Conservation (phyloP, 2,113 vertebrate species). For the Electrona antarctica region DNA sequence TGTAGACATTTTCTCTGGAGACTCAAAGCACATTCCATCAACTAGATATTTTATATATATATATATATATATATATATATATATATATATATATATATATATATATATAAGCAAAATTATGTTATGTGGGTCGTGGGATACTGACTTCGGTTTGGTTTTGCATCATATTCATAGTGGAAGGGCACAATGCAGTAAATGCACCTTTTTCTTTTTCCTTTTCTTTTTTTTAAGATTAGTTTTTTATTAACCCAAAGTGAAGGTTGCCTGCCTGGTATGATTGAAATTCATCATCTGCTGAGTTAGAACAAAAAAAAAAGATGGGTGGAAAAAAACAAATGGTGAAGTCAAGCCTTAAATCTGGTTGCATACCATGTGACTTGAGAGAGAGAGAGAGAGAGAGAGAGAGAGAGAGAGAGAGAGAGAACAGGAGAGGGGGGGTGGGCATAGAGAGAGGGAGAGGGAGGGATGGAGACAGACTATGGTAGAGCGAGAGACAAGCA, state of each 20-base stretch:
- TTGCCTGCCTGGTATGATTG: conserved; percentile 47
- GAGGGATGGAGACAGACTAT: not conserved
- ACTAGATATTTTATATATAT: conserved; percentile 1
- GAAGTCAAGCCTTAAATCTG: conserved; percentile 77
- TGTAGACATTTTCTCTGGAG: conserved; percentile 37
- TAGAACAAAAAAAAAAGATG: conserved; percentile 31
- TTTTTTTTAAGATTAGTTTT: conserved; percentile 17
- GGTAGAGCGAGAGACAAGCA: not conserved
- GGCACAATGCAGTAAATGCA: conserved; percentile 11
- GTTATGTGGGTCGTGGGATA: too few species aligned
- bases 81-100: not conserved
- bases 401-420: conserved; percentile 56
- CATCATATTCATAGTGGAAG: conserved; percentile 15
- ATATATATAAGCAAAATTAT: not conserved
- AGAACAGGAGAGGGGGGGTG: conserved; percentile 11
- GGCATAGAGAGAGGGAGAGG: not conserved
- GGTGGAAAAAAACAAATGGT: conserved; percentile 48
- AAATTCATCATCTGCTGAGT: conserved; percentile 59
- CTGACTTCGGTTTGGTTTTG: conserved; percentile 29
- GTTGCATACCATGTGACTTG: conserved; percentile 72
- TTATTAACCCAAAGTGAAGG: conserved; percentile 28
- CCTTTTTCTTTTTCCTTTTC: not conserved
- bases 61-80: not conserved
- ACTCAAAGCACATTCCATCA: conserved; percentile 47
- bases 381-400: conserved; percentile 51